Base-by-base conservation (phyloP, 2,113 vertebrate species). In the Erythrocercus mccallii region DNA sequence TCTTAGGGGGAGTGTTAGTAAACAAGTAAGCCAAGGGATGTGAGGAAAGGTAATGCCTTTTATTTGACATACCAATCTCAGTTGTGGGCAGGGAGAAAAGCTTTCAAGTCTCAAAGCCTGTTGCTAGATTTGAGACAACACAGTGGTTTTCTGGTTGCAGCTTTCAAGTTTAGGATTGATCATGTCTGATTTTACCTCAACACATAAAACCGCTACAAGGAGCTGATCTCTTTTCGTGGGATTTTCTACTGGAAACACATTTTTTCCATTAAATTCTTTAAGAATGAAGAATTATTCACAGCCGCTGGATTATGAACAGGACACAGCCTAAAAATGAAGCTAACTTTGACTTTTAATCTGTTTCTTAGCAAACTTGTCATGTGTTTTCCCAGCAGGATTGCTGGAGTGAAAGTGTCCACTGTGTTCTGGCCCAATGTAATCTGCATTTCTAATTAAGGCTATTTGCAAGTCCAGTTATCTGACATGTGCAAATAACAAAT, bases 371-470 rank as follows among this genome's bases (percentile, higher is more conserved):
- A 85, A 65, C 8, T 48, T 61, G 11, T 62, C 42, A 10, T 50
- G 37, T 76, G 83, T 78, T 60, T 80, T 92, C 85, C 72, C 93
- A 94, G 82, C 35, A 81, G 66, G 35, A 64, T n/a, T 76, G 61
- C 48, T 92, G 81, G 87, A 80, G 60, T 86, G 66, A 79, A 83
- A 81, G 66, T 88, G 90, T 70, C 92, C 94, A 77, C 86, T 93
- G 69, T 81, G 24, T 86, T 92, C 85, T 40, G 64, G 50, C 72
- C 76, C 60, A 82, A 62, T 38, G 42, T 78, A 94, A 97, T 95
- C 96, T 96, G 92, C 88, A 90, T 56, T 96, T 97, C 95, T 97
- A 97, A 97, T 97, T 91, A 87, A 88, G 53, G 72, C 74, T 71
- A 44, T 92, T 96, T 27, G 8, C 65, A 89, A 95, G 79, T 70